Base-by-base conservation (phyloP, 2,797 vertebrate species). In the Cetoscarus ocellatus region DNA sequence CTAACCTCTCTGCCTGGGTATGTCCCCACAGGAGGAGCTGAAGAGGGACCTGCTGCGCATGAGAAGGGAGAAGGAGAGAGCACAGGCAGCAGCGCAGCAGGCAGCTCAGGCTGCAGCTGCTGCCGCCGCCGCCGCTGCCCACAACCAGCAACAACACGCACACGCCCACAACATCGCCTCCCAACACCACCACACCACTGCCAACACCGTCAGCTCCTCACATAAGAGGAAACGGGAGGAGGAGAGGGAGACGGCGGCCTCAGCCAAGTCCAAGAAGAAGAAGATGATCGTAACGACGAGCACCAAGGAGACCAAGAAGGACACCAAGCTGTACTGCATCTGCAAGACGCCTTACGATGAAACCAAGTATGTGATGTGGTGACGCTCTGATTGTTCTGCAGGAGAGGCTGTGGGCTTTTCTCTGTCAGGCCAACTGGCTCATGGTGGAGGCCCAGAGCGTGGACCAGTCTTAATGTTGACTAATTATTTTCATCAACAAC, bases 331-430 rank as follows among this genome's bases (percentile, higher is more conserved):
- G 86, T 99, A 99, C 93, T 99, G 98, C 89, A 93, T 99, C 92
- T 99, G 98, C 95, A 99, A 97, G 94, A 98, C 97, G 17, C 96
- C 97, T 63, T 99, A 99, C 0, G 98, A 99, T 3, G 97, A 98
- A 91, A 96, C 97, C 66, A 99, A 98, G 98, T 99, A 95, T 88
- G 96, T 94, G 51, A 2, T 2, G 27, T 27, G 27, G 4, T 27
- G 27, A 27, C 27, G 27, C 27, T 27, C 27, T 27, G 27, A n/a
- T n/a, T n/a, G n/a, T n/a, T n/a, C n/a, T n/a, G n/a, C n/a, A n/a
- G 27, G 27, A 4, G 27, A 27, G 27, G 27, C 27, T 27, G 27
- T 2, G 27, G 27, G 27, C 27, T 27, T 27, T 27, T 27, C 4
- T 27, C 27, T 27, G 27, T 27, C 27, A 27, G 27, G 27, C 27